Base-by-base conservation (phyloP, 2,888 invertebrate species). In the Conops quadrifasciatus region DNA sequence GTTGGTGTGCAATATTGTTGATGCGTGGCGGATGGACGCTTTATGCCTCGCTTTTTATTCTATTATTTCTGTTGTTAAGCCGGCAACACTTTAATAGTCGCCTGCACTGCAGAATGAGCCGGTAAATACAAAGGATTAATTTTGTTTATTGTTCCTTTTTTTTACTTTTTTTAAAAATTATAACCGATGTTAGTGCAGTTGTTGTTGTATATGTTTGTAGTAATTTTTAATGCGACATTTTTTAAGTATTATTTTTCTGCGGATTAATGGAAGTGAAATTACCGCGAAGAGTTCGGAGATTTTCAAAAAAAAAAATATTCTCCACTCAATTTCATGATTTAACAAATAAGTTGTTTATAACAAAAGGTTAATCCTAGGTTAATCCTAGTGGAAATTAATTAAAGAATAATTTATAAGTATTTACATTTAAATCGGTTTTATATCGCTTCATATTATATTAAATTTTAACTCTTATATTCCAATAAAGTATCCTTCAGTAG, bases 91-190 rank as follows among this genome's bases (percentile, higher is more conserved):
- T 63, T 60, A 30, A 60, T 36, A 60, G 60, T 30, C 2, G 15
- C n/a, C 36, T 4, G 15, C 30, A 30, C 24, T 62, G 21, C 13
- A n/a, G 43, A 9, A 45, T 30, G 60, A 30, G 30, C 60, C 47
- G 15, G 24, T 63, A 63, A 63, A 63, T 63, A 24, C 36, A 36
- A 47, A 15, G 47, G 45, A 45, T 63, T 63, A 63, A 63, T 63
- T 26, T 49, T 63, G 63, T 63, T 63, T 63, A 24, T 63, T 63
- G 24, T 53, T 19, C 21, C 9, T 16, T 4, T 19, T 2, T 7
- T 53, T 15, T 24, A 24, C 16, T 51, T 5, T 51, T 16, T 15
- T n/a, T n/a, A n/a, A n/a, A n/a, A n/a, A n/a, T n/a, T n/a, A n/a
- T 9, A 36, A 36, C 9, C 9, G 36, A 36, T 36, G 5, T 36